Base-by-base conservation (phyloP, 1,140 invertebrate species). In the Drosophila arizonae region DNA sequence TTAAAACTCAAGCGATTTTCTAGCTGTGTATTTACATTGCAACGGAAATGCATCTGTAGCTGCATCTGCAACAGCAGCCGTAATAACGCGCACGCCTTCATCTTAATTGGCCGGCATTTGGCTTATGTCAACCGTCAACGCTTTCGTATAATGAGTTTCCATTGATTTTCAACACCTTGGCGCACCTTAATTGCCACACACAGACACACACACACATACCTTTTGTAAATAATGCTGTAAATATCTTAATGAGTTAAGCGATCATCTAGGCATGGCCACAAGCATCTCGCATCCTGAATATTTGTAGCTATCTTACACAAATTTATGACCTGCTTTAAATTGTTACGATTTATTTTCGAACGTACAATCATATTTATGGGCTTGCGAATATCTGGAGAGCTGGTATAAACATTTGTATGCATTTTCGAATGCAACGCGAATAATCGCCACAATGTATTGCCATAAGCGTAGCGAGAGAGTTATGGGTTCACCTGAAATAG, bases 91-190 rank as follows among this genome's bases (percentile, higher is more conserved):
- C 73, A 33, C 56, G 50, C 60, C 45, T 57, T 45, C 6, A 71
- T 45, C 76, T 86, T 86, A 87, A 87, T 87, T 80, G 76, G 76
- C 66, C 36, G 79, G 84, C 84, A 87, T 88, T 87, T 88, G 84
- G 84, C 56, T 82, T 82, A 52, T 87, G 84, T 87, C 84, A 87
- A 79, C 84, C 46, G 62, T 66, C 79, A 62, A 70, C 65, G 64
- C 24, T 75, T 84, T 79, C 79, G 81, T 87, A 77, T 88, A 87
- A 87, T 87, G 84, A 82, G 72, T 82, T 88, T 72, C 58, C 85
- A 82, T 78, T 39, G 48, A 69, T 72, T 80, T 81, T 87, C 84
- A 87, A 88, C 84, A 88, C 84, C 84, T 82, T 39, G 48, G 10
- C 13, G 46, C 56, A 60, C 46, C 65, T 72, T 87, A 88, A 87